Evolutionary conservation across 2,888 invertebrate genomes (phyloP).

Genomic region (Drosophila mayaguana): DNA sequence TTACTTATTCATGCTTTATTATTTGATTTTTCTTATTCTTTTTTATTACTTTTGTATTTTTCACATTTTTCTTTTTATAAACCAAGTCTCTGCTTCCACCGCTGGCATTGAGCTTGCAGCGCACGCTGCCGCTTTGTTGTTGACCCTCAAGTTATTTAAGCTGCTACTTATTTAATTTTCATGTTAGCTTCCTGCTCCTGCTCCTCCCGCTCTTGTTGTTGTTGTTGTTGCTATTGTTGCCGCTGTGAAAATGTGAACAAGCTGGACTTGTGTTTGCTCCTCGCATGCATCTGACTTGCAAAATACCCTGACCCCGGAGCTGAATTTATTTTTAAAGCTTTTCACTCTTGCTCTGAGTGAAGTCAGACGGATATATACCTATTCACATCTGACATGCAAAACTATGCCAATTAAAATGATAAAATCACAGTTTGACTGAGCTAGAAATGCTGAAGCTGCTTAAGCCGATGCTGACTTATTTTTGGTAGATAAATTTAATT

Average conservation of each 20-base stretch:
- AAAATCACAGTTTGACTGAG: too few species aligned
- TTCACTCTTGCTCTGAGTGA: neutral
- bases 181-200: slow-evolving; percentile 47
- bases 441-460: too few species aligned
- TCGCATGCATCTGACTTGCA: slow-evolving; percentile 1
- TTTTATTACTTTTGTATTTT: neutral
- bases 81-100: neutral
- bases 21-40: slow-evolving; percentile 37
- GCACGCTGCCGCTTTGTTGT: slow-evolving; percentile 28
- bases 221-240: neutral
- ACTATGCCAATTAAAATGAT: too few species aligned
- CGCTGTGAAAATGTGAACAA: neutral
- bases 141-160: slow-evolving; percentile 70
- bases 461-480: too few species aligned
- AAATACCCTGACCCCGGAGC: neutral
- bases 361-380: neutral
- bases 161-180: slow-evolving; percentile 81
- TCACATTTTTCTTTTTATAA: slow-evolving; percentile 8
- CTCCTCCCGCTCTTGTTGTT: slow-evolving; percentile 13
- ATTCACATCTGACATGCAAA: neutral
- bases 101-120: slow-evolving; percentile 41
- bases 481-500: too few species aligned
- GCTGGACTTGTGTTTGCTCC: neutral
- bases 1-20: slow-evolving; percentile 55
- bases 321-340: neutral